Conservation (phyloP, 2,113 vertebrate genomes). For the Origma solitaria region DNA sequence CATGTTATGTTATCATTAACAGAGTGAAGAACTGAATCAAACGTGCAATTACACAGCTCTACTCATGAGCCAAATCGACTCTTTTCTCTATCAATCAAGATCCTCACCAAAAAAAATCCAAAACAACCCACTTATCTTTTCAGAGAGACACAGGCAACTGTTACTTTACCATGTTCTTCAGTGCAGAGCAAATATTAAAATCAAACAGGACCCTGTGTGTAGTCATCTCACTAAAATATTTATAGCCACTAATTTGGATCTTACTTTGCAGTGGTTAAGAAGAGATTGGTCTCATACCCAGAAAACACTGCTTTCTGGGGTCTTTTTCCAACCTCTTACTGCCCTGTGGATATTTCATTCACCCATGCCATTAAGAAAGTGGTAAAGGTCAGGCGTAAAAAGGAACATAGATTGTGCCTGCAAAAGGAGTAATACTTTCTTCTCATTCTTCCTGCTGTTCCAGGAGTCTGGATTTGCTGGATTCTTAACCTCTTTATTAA, state of each 20-base stretch:
- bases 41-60: neutral
- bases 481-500: neutral
- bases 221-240: neutral
- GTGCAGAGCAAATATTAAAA: neutral
- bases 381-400: neutral
- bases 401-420: neutral
- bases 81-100: neutral
- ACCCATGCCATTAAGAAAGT: neutral
- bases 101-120: neutral
- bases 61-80: neutral
- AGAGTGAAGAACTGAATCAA: neutral
- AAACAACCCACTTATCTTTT: neutral
- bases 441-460: neutral
- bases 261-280: neutral
- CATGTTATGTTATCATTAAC: rapidly evolving
- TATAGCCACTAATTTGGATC: neutral
- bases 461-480: neutral
- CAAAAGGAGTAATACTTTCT: neutral
- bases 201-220: rapidly evolving
- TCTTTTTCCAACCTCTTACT: neutral
- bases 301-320: neutral
- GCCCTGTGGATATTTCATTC: neutral
- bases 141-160: rapidly evolving
- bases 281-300: neutral
- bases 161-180: rapidly evolving